Evolutionary conservation across 2,888 invertebrate genomes (phyloP), one percentile per base, ranked within the genome.

Genomic region (Pristionchus mayeri): DNA sequence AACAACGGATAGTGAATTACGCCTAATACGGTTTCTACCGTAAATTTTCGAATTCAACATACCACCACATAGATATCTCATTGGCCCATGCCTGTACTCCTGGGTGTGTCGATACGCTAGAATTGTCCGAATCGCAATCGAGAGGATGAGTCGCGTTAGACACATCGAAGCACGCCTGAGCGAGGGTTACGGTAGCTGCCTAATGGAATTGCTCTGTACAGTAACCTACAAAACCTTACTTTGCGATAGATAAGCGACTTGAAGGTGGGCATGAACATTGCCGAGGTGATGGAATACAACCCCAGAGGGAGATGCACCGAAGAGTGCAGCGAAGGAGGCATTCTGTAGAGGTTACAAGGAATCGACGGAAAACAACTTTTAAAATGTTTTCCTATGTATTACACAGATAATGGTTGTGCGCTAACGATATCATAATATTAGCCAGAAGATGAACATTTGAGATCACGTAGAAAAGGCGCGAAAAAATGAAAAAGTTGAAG

Each of bases 251-350:
- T 78, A 6, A 86, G 52, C 50, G 86, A 86, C 76, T 86, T 86
- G 52, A 85, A 85, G 50, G 86, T 76, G 60, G 86, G 86, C 84
- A 86, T 84, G 67, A 86, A 86, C 84, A 86, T 84, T 24, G 86
- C 81, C 18, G 86, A 85, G 7, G 86, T 86, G 30, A 85, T 71
- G 7, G 86, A 84, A 60, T 86, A 86, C 44, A 86, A 75, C 7
- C 76, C 84, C 34, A 86, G 78, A 4, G 85, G 85, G 16, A 86
- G 21, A 50, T 84, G 84, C 18, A 84, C 84, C 18, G 84, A 52
- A 0, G 82, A 52, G 63, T 82, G 81, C 13, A 80, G 71, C n/a
- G 79, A 54, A 34, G 37, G 79, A 52, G 54, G 24, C 76, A 78
- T 78, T 21, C 21, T 21, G 4, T 7, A 54, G 21, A 21, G n/a